Evolutionary conservation across 1,140 invertebrate genomes (phyloP).

Genomic region (Arion vulgaris): DNA sequence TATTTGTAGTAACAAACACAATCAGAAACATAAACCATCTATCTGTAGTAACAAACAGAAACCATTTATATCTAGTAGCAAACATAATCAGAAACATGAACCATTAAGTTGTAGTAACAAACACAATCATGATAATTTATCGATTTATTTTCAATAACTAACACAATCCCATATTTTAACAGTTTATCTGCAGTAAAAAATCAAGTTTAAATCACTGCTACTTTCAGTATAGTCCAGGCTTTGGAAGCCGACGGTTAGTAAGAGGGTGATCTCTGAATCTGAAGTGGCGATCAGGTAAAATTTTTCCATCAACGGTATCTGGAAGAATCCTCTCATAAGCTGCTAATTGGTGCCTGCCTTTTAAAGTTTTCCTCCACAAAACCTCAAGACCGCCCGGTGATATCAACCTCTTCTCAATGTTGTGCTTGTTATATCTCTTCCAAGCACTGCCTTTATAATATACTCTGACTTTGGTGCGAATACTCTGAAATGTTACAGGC

Average conservation of each 20-base stretch:
- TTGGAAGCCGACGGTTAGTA: constrained; percentile 25
- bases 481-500: constrained; percentile 9
- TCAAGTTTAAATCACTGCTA: background rate
- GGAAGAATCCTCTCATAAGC: constrained; percentile 45
- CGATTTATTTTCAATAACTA: too few relatives aligned
- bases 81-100: too few relatives aligned
- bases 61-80: too few relatives aligned
- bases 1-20: too few relatives aligned
- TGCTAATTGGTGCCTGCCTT: constrained; percentile 41
- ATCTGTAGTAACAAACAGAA: too few relatives aligned
- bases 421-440: constrained; percentile 52
- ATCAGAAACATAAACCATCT: too few relatives aligned
- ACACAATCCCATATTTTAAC: too few relatives aligned
- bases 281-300: constrained; percentile 43
- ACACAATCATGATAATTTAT: too few relatives aligned
- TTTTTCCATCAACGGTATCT: constrained; percentile 38
- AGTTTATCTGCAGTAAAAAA: too few relatives aligned
- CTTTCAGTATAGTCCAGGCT: constrained; percentile 32
- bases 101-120: too few relatives aligned
- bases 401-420: constrained; percentile 44
- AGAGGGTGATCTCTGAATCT: constrained; percentile 38
- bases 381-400: constrained; percentile 43
- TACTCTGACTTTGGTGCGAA: constrained; percentile 33
- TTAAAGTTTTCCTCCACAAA: constrained; percentile 49
- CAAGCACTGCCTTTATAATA: constrained; percentile 49